phyloP scores from a whole-genome alignment of 2,888 invertebrate species.

The Andrena camellia region DNA sequence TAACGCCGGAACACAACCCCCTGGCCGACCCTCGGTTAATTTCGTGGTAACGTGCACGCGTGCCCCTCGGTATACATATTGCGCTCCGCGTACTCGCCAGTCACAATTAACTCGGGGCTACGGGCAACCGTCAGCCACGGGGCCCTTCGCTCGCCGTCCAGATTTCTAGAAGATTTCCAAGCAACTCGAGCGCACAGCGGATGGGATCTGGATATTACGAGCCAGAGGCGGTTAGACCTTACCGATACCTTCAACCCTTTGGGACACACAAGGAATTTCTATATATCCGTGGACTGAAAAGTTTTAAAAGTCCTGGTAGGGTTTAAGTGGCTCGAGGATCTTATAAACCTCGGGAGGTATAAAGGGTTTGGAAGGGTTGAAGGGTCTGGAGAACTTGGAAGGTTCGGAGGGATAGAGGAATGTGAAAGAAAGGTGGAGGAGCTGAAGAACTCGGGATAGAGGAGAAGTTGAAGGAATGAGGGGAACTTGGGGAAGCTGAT shows the following conservation, averaged over 20 bases:
- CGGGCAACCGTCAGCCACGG: neutral
- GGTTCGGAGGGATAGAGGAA: neutral
- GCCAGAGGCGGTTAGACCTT: too few species aligned
- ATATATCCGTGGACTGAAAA: neutral
- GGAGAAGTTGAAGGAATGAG: neutral
- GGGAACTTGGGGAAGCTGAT: neutral
- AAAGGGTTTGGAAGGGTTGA: neutral
- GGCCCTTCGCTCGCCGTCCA: neutral
- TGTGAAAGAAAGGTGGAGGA: neutral
- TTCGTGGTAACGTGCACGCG: conserved; percentile 34
- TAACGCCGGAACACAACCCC: conserved; percentile 42
- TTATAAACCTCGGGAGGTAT: neutral
- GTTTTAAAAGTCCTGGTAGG: neutral
- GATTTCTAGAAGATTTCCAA: neutral
- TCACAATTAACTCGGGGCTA: conserved; percentile 48
- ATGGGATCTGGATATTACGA: neutral
- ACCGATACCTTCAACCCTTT: too few species aligned
- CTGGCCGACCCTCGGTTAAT: conserved; percentile 55
- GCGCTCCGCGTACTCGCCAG: conserved; percentile 28
- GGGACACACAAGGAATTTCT: neutral
- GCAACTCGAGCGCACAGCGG: neutral
- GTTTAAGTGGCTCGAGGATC: neutral
- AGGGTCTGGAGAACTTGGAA: neutral
- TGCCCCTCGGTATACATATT: conserved; percentile 42
- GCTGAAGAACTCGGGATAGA: neutral